Conservation (phyloP, 1,140 invertebrate species). For the Bombus waltoni region DNA sequence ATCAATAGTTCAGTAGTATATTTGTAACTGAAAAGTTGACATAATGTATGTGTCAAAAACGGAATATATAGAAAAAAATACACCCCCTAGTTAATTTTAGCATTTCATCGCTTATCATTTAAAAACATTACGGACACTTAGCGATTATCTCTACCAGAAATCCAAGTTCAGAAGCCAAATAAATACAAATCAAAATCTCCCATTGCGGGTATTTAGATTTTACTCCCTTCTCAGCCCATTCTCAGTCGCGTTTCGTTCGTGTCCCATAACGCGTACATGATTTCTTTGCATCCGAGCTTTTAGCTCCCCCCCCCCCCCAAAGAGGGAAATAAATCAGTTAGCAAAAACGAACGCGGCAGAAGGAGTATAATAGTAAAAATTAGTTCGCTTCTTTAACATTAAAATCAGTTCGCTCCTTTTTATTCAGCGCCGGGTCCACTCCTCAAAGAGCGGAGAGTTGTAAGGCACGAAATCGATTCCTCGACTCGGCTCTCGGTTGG, state of each 20-base stretch:
- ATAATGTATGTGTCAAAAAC: too few species aligned
- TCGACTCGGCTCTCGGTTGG: slow-evolving; percentile 47
- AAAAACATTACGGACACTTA: too few species aligned
- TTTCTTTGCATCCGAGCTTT: background rate
- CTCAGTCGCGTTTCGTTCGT: background rate
- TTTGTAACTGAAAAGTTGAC: too few species aligned
- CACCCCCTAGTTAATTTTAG: too few species aligned
- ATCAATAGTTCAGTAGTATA: too few species aligned
- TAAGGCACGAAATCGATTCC: slow-evolving; percentile 67
- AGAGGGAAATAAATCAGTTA: slow-evolving; percentile 12
- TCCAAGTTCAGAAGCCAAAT: too few species aligned
- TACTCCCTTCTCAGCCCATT: background rate
- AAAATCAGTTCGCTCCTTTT: slow-evolving; percentile 34
- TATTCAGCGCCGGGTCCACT: slow-evolving; percentile 12
- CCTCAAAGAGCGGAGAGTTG: slow-evolving; percentile 47
- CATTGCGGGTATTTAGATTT: background rate
- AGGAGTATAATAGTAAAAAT: slow-evolving; percentile 58
- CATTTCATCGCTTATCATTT: too few species aligned
- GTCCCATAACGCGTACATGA: background rate
- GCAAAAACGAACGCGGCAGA: slow-evolving; percentile 7
- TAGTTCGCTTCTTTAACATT: slow-evolving; percentile 20
- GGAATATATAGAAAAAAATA: too few species aligned
- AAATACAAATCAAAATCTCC: background rate
- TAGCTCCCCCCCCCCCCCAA: background rate
- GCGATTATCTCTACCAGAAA: too few species aligned